Percentiles rank a stretch among this genome's conserved stretches.
phyloP scores from a whole-genome alignment of 2,888 invertebrate genomes.

The Hylaea fasciaria region DNA sequence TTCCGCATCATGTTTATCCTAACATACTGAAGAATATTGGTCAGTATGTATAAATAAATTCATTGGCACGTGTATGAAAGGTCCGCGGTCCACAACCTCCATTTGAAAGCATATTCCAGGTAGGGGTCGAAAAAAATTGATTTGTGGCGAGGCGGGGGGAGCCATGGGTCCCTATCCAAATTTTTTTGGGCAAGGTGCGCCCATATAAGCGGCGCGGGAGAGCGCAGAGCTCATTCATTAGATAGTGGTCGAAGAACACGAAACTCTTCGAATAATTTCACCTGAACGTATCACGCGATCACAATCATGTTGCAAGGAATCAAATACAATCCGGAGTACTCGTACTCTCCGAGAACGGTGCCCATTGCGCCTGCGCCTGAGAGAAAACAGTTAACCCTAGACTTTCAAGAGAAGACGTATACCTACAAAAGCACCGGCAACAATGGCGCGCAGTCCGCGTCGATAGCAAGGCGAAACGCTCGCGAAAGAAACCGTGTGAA shows the following conservation, averaged over 20 bases:
- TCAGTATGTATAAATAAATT: conserved; percentile 63
- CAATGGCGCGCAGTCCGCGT: conserved; percentile 89
- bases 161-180: conserved; percentile 70
- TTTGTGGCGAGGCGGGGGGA: conserved; percentile 62
- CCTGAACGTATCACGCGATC: conserved; percentile 35
- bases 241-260: conserved; percentile 57
- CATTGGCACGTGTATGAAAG: conserved; percentile 76
- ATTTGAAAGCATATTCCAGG: conserved; percentile 69
- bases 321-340: conserved; percentile 53
- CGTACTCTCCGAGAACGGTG: conserved; percentile 67
- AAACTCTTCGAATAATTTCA: conserved; percentile 49
- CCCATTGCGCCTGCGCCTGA: conserved; percentile 84
- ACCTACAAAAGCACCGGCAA: conserved; percentile 85
- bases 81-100: conserved; percentile 50
- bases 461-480: conserved; percentile 96
- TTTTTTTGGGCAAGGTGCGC: conserved; percentile 72
- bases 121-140: conserved; percentile 70
- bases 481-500: conserved; percentile 97
- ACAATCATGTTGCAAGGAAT: conserved; percentile 66
- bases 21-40: conserved; percentile 42
- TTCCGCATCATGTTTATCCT: neutral
- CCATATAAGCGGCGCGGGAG: conserved; percentile 69
- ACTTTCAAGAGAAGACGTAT: conserved; percentile 84
- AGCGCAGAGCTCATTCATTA: conserved; percentile 70
- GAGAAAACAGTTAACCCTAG: conserved; percentile 58